phyloP scores from a whole-genome alignment of 2,797 vertebrate genomes.

The Brachyalestes nurse region DNA sequence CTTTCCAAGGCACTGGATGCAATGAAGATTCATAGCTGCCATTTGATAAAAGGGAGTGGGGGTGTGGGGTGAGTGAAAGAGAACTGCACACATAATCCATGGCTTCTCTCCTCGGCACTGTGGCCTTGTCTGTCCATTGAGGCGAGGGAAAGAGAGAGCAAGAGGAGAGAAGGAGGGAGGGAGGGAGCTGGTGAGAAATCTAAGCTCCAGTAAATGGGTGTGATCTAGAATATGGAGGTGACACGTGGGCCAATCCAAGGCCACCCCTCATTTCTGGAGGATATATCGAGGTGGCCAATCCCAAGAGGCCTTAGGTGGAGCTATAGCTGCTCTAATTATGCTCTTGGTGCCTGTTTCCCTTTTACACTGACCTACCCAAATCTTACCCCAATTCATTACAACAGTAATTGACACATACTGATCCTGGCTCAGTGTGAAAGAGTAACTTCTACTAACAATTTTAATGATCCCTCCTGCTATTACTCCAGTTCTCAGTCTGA shows the following conservation, averaged over 20 bases:
- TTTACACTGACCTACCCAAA: conserved; percentile 26
- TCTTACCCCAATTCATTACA: conserved; percentile 12
- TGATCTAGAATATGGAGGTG: conserved; percentile 54
- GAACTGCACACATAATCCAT: conserved; percentile 69
- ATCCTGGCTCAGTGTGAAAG: not conserved
- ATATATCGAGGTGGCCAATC: conserved; percentile 37
- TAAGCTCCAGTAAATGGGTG: conserved; percentile 64
- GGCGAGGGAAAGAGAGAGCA: conserved; percentile 19
- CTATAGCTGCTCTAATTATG: conserved; percentile 38
- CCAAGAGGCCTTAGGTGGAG: conserved; percentile 34
- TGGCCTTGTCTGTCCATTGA: conserved; percentile 72
- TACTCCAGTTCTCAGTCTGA: conserved; percentile 7
- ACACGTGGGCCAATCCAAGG: conserved; percentile 52
- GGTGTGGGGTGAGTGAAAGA: conserved; percentile 55
- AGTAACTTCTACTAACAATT: conserved; percentile 16
- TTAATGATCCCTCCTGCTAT: conserved; percentile 6
- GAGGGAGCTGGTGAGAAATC: conserved; percentile 67
- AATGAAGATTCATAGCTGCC: conserved; percentile 83
- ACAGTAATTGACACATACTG: not conserved
- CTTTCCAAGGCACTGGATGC: conserved; percentile 75
- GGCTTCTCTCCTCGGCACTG: conserved; percentile 55
- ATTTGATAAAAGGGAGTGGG: conserved; percentile 69
- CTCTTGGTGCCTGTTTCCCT: conserved; percentile 14
- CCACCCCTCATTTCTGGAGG: conserved; percentile 32
- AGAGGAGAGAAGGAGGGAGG: not conserved